Evolutionary conservation across 92 coral and sea anemone genomes (phyloP).

Genomic region (Heteractis magnifica): DNA sequence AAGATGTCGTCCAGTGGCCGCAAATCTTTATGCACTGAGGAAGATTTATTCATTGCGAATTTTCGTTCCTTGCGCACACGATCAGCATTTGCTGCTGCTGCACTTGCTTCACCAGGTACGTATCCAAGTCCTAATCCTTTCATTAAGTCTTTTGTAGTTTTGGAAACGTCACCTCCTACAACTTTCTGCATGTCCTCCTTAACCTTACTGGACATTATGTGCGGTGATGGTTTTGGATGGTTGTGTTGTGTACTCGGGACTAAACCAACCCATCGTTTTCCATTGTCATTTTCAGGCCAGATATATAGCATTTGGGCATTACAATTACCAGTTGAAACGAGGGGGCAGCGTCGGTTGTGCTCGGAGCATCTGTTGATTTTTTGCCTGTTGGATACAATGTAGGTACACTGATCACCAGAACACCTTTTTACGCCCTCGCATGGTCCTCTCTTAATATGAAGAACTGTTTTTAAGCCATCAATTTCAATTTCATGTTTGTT

Average conservation of each 20-base stretch:
- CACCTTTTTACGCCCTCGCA: constrained; percentile 62
- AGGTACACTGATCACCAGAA: constrained; percentile 22
- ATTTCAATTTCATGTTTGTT: constrained; percentile 8
- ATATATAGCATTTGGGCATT: constrained; percentile 45
- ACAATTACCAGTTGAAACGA: constrained; percentile 40
- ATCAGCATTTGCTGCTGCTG: constrained; percentile 54
- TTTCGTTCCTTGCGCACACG: constrained; percentile 53
- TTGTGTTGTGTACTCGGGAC: constrained; percentile 56
- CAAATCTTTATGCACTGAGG: constrained; percentile 31
- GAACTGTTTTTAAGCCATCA: constrained; percentile 19
- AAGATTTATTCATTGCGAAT: constrained; percentile 27
- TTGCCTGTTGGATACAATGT: constrained; percentile 53
- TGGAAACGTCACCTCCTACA: constrained; percentile 31
- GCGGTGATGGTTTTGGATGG: constrained; percentile 50
- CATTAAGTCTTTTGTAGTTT: constrained; percentile 47
- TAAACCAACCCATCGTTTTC: constrained; percentile 49
- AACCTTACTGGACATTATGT: constrained; percentile 48
- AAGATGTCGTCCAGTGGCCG: constrained; percentile 41
- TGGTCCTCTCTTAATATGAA: constrained; percentile 38
- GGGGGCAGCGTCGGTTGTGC: constrained; percentile 32
- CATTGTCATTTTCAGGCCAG: constrained; percentile 51
- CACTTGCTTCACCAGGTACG: constrained; percentile 49
- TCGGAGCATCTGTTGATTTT: constrained; percentile 40
- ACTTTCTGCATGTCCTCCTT: constrained; percentile 45
- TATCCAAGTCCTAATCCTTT: constrained; percentile 53